A percentile compares a stretch with the other conserved stretches of the same genome.
Conservation (phyloP, 2,888 invertebrate species). For the Cartodere bifasciata region DNA sequence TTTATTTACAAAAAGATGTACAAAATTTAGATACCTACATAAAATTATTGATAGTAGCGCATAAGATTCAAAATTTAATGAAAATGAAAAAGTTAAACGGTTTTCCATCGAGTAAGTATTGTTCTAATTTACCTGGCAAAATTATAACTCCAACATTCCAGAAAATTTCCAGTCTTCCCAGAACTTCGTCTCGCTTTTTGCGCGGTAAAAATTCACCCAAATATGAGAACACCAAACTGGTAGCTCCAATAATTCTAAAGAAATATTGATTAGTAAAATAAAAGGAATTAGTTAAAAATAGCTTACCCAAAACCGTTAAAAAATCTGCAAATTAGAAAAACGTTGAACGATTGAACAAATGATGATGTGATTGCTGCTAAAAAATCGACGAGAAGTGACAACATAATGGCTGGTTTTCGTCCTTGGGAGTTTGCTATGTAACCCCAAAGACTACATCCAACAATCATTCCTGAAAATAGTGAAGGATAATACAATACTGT, state of each 20-base stretch:
- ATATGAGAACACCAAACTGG: conserved; percentile 46
- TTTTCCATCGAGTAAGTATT: too few species aligned
- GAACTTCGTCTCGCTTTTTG: conserved; percentile 41
- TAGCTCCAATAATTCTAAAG: conserved; percentile 45
- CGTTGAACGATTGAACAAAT: conserved; percentile 40
- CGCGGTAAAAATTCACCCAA: conserved; percentile 45
- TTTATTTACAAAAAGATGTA: too few species aligned
- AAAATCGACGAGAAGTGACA: conserved; percentile 47
- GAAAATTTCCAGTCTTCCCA: conserved; percentile 46
- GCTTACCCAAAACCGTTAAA: conserved; percentile 47
- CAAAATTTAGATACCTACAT: too few species aligned
- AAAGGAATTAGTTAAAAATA: background rate
- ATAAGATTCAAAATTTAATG: too few species aligned
- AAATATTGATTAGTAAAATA: conserved; percentile 2
- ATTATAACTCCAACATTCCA: conserved; percentile 48
- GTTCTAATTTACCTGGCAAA: conserved; percentile 45
- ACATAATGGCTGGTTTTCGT: conserved; percentile 49
- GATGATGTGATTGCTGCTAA: conserved; percentile 45
- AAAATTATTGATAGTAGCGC: too few species aligned
- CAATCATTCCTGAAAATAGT: conserved; percentile 46
- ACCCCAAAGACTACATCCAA: conserved; percentile 62
- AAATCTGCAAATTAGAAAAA: conserved; percentile 50
- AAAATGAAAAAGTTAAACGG: too few species aligned
- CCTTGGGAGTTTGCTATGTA: conserved; percentile 54
- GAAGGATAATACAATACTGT: too few species aligned